phyloP scores from a whole-genome alignment of 2,113 vertebrate genomes.

The Todiramphus chloris region DNA sequence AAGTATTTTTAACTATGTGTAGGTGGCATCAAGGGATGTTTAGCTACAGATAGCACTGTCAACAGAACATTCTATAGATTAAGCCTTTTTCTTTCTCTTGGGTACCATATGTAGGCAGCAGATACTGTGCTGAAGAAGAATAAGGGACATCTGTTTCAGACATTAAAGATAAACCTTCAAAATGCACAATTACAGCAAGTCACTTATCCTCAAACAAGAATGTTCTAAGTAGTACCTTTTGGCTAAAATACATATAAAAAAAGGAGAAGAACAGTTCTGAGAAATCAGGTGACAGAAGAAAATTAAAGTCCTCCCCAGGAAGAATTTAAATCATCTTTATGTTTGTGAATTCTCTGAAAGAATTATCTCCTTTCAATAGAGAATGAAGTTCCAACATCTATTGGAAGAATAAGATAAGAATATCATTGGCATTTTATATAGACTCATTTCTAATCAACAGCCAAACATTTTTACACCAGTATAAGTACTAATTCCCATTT shows the following conservation, averaged over 20 bases:
- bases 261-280: neutral
- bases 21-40: neutral
- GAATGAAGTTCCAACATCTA: neutral
- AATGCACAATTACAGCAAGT: rapidly evolving
- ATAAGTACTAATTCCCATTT: neutral
- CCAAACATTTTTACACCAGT: neutral
- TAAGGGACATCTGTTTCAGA: neutral
- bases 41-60: neutral
- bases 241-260: neutral
- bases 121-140: neutral
- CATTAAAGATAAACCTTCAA: neutral
- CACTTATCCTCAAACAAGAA: neutral
- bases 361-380: neutral
- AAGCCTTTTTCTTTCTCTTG: neutral
- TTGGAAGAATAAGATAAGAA: neutral
- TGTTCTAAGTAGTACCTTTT: neutral
- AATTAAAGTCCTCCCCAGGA: neutral
- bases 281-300: neutral
- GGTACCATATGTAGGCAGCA: neutral
- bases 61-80: neutral
- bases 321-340: neutral
- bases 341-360: neutral
- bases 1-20: neutral
- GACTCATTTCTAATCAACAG: neutral
- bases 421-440: neutral